Evolutionary conservation across 2,797 vertebrate genomes (phyloP), one percentile per base, ranked within the genome.

Genomic region (Mus caroli): DNA sequence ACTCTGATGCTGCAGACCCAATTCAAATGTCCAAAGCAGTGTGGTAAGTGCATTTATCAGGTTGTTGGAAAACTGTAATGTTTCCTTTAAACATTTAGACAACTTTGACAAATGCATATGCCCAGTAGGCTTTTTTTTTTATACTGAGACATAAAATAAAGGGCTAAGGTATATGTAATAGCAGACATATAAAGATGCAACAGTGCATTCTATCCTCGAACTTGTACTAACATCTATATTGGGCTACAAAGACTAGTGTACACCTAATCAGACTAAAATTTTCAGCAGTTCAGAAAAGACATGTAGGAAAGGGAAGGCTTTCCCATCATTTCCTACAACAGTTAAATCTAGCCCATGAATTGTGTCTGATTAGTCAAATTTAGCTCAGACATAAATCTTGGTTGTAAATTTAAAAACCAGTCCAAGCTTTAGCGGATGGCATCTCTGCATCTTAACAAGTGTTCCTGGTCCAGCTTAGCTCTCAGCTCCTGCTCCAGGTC

Each of bases 331-430:
- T 95, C 46, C 43, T 58, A 86, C n/a, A 11, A 19, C 28, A 60
- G 26, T 75, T 93, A 90, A 96, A 87, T 69, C 69, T 34, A 94
- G 71, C 40, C 76, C 10, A 56, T 82, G 82, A 90, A 78, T 96
- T n/a, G 75, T 91, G 79, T 94, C 43, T 92, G 76, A 92, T 82
- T 88, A 87, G 64, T 75, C 50, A 82, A 94, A 88, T 91, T 90
- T 88, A 94, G 67, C 91, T 92, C 52, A 88, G 64, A 92, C 92
- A 88, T 82, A 24, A 94, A 75, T 91, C 24, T 79, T 95, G 43
- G 64, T 60, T 93, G 6, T 87, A 88, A 77, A 88, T 94, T 85
- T 22, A 64, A 97, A 94, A 93, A 96, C 67, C 77, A 82, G 40
- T 50, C 28, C 34, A 77, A 75, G 67, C 76, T 9, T 62, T 91